A percentile compares a stretch with the other conserved stretches of the same genome.
Conservation (phyloP, 2,888 invertebrate genomes). For the Tenthredo mesomela region DNA sequence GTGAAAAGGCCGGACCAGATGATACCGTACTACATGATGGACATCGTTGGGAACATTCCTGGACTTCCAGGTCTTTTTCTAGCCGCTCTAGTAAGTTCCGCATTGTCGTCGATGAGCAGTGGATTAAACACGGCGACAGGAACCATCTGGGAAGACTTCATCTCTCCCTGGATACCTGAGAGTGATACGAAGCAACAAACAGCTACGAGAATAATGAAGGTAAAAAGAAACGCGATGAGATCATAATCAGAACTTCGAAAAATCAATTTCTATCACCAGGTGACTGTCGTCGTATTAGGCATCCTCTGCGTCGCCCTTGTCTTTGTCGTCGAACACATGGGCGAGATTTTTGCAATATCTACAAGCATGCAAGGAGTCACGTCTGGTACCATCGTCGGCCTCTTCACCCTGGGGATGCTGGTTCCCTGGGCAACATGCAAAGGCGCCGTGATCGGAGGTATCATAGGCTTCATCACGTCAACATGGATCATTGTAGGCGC, state of each 20-base stretch:
- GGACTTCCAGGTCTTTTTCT: constrained; percentile 88
- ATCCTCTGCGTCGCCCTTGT: constrained; percentile 79
- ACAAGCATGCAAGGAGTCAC: constrained; percentile 83
- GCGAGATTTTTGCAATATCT: constrained; percentile 84
- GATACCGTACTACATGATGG: constrained; percentile 87
- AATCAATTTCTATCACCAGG: constrained; percentile 68
- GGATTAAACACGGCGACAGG: constrained; percentile 83
- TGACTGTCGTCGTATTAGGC: constrained; percentile 80
- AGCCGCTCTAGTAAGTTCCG: constrained; percentile 87
- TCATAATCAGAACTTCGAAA: neutral
- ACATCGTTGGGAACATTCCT: constrained; percentile 82
- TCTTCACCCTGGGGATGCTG: constrained; percentile 85
- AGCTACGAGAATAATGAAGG: constrained; percentile 82
- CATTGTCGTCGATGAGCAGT: constrained; percentile 85
- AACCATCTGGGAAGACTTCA: constrained; percentile 84
- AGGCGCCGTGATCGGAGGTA: constrained; percentile 81
- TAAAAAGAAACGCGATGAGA: constrained; percentile 62
- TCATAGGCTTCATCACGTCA: constrained; percentile 65
- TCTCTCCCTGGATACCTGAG: constrained; percentile 80
- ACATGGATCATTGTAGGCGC: constrained; percentile 69
- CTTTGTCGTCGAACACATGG: constrained; percentile 83
- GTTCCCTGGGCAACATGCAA: constrained; percentile 83
- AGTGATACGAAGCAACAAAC: constrained; percentile 78
- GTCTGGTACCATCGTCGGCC: constrained; percentile 84
- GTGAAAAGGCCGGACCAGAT: constrained; percentile 78